A percentile compares a stretch with the other conserved stretches of the same genome.
These are phyloP conservation scores for Mustela erminea DNA, from an alignment of 2,797 vertebrate genomes.

Conservation along the genomic window DNA sequence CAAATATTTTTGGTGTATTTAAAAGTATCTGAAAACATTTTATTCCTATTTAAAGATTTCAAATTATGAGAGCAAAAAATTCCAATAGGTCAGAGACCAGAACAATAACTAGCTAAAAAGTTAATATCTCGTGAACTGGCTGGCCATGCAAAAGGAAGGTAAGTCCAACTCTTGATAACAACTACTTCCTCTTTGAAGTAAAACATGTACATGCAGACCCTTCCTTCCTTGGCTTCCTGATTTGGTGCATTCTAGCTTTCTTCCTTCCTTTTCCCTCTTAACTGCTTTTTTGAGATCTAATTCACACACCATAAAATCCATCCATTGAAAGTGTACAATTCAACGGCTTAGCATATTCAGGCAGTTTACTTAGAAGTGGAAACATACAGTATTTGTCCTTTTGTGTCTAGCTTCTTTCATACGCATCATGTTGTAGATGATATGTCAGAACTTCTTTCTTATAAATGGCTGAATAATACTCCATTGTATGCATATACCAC, in stretches of 20 bases:
- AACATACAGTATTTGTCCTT: background rate
- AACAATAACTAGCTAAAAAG: conserved; percentile 22
- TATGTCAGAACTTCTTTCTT: background rate
- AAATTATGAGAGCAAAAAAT: conserved; percentile 55
- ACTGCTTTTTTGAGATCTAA: background rate
- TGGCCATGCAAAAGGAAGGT: background rate
- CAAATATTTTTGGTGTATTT: conserved; percentile 3
- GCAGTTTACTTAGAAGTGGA: background rate
- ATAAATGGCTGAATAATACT: background rate
- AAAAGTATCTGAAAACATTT: conserved; percentile 68
- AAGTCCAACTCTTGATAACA: background rate
- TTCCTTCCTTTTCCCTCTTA: background rate
- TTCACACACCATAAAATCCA: background rate
- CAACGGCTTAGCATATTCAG: background rate
- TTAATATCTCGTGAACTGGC: background rate
- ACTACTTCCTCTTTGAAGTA: background rate
- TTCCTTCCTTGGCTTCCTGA: background rate
- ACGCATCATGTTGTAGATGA: background rate
- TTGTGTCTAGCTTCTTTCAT: background rate
- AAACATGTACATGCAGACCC: background rate
- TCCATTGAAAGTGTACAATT: background rate
- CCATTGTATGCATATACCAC: background rate
- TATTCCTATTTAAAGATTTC: conserved; percentile 68
- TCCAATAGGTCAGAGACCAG: conserved; percentile 17
- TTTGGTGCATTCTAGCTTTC: background rate